Percentiles rank a stretch among this genome's conserved stretches.
phyloP scores from a whole-genome alignment of 2,797 vertebrate species.

The Meriones psammophilus region DNA sequence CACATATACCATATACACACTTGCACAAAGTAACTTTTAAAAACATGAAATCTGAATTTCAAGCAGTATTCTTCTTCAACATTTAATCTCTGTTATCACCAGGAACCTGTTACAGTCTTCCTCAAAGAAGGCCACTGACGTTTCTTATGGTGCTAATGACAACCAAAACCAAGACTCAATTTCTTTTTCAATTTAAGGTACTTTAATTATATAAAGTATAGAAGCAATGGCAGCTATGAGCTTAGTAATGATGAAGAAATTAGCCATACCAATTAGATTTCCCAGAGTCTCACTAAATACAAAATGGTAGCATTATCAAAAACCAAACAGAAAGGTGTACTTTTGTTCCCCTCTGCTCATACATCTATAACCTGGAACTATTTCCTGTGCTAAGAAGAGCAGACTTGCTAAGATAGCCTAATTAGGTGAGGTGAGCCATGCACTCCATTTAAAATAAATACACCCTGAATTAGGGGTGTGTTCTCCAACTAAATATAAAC shows the following conservation, averaged over 20 bases:
- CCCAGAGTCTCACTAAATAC: constrained; percentile 27
- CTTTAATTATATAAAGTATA: constrained; percentile 51
- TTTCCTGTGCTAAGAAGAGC: constrained; percentile 51
- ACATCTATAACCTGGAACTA: neutral
- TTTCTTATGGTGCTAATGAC: constrained; percentile 2
- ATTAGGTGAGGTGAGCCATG: constrained; percentile 24
- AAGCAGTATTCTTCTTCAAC: constrained; percentile 26
- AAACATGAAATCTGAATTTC: neutral
- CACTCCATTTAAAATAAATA: constrained; percentile 52
- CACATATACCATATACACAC: neutral
- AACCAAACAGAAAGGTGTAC: neutral
- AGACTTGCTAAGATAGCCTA: constrained; percentile 19
- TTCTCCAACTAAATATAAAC: constrained; percentile 53
- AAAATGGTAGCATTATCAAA: constrained; percentile 17
- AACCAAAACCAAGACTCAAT: neutral
- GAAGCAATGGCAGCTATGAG: constrained; percentile 16
- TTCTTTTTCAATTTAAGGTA: neutral
- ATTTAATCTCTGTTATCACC: neutral
- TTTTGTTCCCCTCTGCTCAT: neutral
- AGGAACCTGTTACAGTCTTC: neutral
- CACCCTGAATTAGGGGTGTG: constrained; percentile 27
- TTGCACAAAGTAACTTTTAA: constrained; percentile 35
- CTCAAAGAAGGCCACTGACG: neutral
- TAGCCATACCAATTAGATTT: constrained; percentile 12
- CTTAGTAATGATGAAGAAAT: constrained; percentile 28